These are phyloP conservation scores for Drosophila insularis DNA, from an alignment of 1,140 invertebrate genomes.

Conservation along the genomic window DNA sequence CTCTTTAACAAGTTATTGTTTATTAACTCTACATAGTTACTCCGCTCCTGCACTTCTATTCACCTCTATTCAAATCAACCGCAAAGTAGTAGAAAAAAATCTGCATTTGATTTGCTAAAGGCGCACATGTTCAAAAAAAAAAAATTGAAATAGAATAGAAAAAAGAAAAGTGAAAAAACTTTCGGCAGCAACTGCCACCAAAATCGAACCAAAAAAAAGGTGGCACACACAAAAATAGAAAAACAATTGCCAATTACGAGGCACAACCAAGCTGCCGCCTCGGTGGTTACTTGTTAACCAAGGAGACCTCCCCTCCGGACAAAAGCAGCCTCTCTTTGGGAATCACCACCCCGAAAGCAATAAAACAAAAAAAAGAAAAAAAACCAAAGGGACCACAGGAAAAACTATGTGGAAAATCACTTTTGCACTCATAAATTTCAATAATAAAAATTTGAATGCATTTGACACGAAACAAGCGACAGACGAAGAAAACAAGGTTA, in stretches of 20 bases:
- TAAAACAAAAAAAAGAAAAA: conserved; percentile 27
- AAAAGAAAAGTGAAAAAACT: conserved; percentile 48
- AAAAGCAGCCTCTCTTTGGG: background rate
- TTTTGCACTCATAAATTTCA: conserved; percentile 80
- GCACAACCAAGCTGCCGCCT: conserved; percentile 29
- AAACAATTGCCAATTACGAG: conserved; percentile 78
- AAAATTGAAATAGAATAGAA: conserved; percentile 10
- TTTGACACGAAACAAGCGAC: conserved; percentile 71
- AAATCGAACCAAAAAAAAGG: conserved; percentile 29
- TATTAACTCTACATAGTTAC: background rate
- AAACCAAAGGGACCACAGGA: conserved; percentile 43
- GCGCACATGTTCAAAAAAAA: conserved; percentile 70
- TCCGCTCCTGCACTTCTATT: background rate
- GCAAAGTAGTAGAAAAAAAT: conserved; percentile 34
- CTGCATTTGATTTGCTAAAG: conserved; percentile 62
- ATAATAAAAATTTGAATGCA: conserved; percentile 81
- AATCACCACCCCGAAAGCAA: conserved; percentile 50
- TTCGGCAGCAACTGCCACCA: conserved; percentile 47
- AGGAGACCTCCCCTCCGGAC: background rate
- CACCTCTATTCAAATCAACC: conserved; percentile 58
- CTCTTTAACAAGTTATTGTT: too few relatives aligned
- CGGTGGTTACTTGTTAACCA: conserved; percentile 49
- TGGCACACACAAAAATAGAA: conserved; percentile 61
- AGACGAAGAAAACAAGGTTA: conserved; percentile 65
- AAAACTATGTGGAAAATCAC: conserved; percentile 79